Conservation (phyloP, 1,140 invertebrate genomes). For the Apis laboriosa region DNA sequence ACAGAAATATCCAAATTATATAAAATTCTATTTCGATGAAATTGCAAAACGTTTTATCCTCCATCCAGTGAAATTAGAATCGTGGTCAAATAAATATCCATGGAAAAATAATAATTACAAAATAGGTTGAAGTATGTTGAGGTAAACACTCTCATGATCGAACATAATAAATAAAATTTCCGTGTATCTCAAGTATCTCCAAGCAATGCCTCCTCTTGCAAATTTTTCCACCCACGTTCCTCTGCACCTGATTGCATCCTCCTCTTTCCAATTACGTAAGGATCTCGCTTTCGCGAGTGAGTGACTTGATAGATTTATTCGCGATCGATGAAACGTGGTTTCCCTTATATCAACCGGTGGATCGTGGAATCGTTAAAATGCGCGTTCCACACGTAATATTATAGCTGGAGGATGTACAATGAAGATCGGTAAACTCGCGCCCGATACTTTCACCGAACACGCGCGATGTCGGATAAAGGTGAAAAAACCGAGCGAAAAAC, state of each 20-base stretch:
- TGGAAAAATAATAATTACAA: no score
- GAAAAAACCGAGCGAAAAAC: slow-evolving; percentile 8
- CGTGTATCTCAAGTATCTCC: no score
- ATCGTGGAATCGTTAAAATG: slow-evolving; percentile 28
- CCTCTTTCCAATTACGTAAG: neutral
- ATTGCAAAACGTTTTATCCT: no score
- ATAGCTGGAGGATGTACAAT: neutral
- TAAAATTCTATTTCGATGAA: no score
- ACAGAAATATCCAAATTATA: no score
- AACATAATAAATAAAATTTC: no score
- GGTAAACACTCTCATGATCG: no score
- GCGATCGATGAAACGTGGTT: neutral
- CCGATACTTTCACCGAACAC: slow-evolving; percentile 28
- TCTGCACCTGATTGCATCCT: neutral
- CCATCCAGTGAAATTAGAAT: no score
- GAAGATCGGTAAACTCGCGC: neutral
- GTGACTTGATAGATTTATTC: neutral
- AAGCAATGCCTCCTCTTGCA: neutral
- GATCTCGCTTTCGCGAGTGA: no score
- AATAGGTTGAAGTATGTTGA: no score
- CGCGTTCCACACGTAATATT: neutral
- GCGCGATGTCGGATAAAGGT: neutral
- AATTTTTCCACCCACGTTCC: neutral
- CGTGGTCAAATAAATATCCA: no score
- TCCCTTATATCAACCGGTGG: neutral